Base-by-base conservation (phyloP, 1,140 invertebrate species). In the Ceratitis capitata region DNA sequence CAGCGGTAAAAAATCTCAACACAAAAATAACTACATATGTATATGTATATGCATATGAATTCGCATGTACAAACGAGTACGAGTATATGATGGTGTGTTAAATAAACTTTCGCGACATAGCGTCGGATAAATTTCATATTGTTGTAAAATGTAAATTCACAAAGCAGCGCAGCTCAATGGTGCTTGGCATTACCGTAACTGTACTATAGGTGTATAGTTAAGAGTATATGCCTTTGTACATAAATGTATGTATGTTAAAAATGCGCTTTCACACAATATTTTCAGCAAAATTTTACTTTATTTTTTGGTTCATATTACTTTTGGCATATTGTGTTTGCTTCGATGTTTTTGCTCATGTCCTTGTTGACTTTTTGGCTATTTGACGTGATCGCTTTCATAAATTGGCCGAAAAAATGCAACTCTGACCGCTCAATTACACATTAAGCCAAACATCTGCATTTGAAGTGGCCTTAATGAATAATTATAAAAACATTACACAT, bases 401-500 rank as follows among this genome's bases (percentile, higher is more conserved):
- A 42, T 74, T 9, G 32, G 6, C 16, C 19, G 64, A 69, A 45
- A 78, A 61, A 78, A 78, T n/a, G 10, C 12, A 74, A 3, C 19
- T 42, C 16, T n/a, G 64, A 74, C 26, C 64, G 5, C 35, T 74
- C 69, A 78, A 78, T 45, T 45, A 2, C 39, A 45, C 35, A 45
- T 78, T 35, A 45, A 78, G n/a, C 10, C 42, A 47, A 45, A n/a
- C 69, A 45, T 23, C 39, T 78, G 69, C 32, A 47, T 6, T 6
- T 78, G 69, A 78, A 78, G 69, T 78, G 69, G 19, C 12, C n/a
- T 45, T 78, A 78, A 78, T 78, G 69, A 78, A 78, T 78, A 45
- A 45, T 69, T 78, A 26, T 26, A 78, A 78, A 78, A 35, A 69
- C 14, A 35, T 69, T 69, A 35, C 35, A 39, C 32, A 69, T 35